Evolutionary conservation across 1,140 invertebrate genomes (phyloP).

Genomic region (Aradophagus sp.): DNA sequence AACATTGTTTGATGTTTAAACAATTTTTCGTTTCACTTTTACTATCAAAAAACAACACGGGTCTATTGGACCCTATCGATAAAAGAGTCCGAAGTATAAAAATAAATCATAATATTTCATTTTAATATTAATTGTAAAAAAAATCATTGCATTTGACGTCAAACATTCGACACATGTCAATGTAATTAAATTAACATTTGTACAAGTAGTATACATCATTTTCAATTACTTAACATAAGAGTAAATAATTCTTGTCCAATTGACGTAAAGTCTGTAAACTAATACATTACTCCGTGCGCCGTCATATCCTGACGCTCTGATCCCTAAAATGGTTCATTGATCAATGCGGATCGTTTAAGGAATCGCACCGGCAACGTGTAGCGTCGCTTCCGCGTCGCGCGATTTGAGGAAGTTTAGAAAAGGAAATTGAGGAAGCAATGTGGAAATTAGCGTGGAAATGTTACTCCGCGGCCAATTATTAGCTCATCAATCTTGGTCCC

Average conservation of each 20-base stretch:
- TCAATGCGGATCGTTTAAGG: conserved; percentile 49
- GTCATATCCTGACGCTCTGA: not conserved
- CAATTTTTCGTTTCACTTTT: no score
- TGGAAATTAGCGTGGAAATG: conserved; percentile 41
- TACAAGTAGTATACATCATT: no score
- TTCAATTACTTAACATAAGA: no score
- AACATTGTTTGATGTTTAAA: no score
- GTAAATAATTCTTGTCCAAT: conserved; percentile 6
- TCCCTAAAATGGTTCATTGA: conserved; percentile 26
- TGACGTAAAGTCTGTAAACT: conserved; percentile 2
- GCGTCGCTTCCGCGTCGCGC: conserved; percentile 47
- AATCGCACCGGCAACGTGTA: conserved; percentile 27
- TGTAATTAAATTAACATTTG: no score
- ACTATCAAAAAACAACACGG: no score
- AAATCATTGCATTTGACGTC: no score
- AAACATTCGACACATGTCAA: no score
- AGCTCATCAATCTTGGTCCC: conserved; percentile 40
- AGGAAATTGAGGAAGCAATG: conserved; percentile 56
- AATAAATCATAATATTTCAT: no score
- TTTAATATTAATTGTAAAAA: no score
- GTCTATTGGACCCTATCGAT: no score
- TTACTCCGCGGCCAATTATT: conserved; percentile 38
- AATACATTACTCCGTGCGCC: not conserved
- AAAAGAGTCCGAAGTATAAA: no score
- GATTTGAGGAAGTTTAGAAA: conserved; percentile 53